Evolutionary conservation across 2,797 vertebrate species (phyloP), one percentile per base, ranked within the genome.

Genomic region (Crocodylus rhombifer): DNA sequence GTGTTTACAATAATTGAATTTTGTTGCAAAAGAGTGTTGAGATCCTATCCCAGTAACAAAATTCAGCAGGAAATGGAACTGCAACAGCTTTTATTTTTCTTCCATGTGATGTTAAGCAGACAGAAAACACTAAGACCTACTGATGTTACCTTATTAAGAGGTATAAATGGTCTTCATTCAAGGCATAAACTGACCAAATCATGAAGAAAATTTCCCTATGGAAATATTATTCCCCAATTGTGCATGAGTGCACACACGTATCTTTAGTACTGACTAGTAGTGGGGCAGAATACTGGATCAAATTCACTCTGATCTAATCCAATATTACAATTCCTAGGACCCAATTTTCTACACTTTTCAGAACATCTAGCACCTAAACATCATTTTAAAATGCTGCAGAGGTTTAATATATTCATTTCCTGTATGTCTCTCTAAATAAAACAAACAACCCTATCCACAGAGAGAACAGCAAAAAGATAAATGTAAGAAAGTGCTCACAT

Each of bases 1-100:
- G 65, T 0, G 0, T 7, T 83, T 16, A 86, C 0, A 1, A 1
- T 84, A 4, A 42, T 11, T 4, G 77, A 89, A 61, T 2, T 87
- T 78, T 86, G 5, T 13, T 89, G 77, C 30, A 51, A 87, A 80
- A 51, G 42, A 51, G 42, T 51, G 42, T 51, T 3, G 9, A 91
- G 2, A 4, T 86, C 55, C 25, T 78, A 23, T 7, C 14, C 3
- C 80, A 8, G 33, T 80, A 26, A 5, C 0, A 0, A 62, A 80
- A 65, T 69, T 33, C 3, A 42, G 36, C 0, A 3, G 51, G 80
- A 33, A 87, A 58, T 3, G 57, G 20, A 58, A 4, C 4, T 30
- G 2, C 5, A 16, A 73, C 57, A 16, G 3, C 15, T 89, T 7
- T 55, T 5, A 28, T 82, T 9, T 90, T 75, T 16, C 14, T 25